Percentiles rank a stretch among this genome's conserved stretches.
Evolutionary conservation across 1,140 invertebrate species (phyloP).

Genomic region (Drosophila ogumai): DNA sequence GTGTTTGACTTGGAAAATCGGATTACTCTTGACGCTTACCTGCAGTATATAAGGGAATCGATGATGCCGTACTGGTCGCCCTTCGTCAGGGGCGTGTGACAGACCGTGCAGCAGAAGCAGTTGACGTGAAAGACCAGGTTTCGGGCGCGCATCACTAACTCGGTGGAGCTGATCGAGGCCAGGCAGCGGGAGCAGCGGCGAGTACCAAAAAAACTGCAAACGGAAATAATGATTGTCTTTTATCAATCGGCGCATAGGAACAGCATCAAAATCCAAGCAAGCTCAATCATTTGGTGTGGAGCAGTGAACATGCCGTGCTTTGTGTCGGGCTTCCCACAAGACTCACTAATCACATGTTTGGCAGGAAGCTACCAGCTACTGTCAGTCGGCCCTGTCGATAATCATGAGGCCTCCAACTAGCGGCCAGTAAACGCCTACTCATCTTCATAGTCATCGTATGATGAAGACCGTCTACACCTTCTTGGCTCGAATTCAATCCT

Average conservation of each 20-base stretch:
- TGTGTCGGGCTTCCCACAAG: slow-evolving; percentile 31
- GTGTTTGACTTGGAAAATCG: neutral
- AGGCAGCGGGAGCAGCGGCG: slow-evolving; percentile 95
- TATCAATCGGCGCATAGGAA: slow-evolving; percentile 11
- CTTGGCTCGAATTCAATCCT: slow-evolving; percentile 2
- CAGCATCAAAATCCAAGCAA: neutral
- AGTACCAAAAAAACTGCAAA: slow-evolving; percentile 91
- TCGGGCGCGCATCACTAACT: slow-evolving; percentile 97
- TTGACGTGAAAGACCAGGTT: slow-evolving; percentile 97
- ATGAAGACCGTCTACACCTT: neutral
- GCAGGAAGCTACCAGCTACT: slow-evolving; percentile 51
- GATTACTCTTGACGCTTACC: slow-evolving; percentile 71
- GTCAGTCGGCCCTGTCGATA: slow-evolving; percentile 20
- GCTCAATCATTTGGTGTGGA: slow-evolving; percentile 59
- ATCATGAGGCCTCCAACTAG: slow-evolving; percentile 23
- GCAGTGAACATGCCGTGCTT: slow-evolving; percentile 23
- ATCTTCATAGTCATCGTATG: slow-evolving; percentile 31
- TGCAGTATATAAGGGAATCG: slow-evolving; percentile 92
- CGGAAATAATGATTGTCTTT: slow-evolving; percentile 44
- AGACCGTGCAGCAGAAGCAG: slow-evolving; percentile 97
- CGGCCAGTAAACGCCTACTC: slow-evolving; percentile 66
- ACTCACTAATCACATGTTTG: slow-evolving; percentile 68
- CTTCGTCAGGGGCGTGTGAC: slow-evolving; percentile 92
- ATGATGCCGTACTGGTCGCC: slow-evolving; percentile 97
- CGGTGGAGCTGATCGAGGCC: slow-evolving; percentile 95